Evolutionary conservation across 2,797 vertebrate genomes (phyloP).

Genomic region (Trichosurus vulpecula): DNA sequence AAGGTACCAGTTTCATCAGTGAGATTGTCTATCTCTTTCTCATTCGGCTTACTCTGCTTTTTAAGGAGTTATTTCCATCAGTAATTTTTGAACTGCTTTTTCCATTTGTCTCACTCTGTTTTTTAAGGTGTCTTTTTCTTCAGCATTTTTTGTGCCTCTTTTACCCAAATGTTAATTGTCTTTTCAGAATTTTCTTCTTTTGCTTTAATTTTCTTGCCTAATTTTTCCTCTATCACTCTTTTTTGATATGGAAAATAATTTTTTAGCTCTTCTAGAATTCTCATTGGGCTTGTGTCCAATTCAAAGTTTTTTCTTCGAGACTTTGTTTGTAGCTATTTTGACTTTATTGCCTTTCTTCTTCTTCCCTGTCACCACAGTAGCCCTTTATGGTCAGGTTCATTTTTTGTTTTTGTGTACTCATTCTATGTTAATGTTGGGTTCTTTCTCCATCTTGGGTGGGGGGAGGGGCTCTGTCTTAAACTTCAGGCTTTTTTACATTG

Average conservation of each 20-base stretch:
- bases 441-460: not conserved
- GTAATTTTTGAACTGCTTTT: not conserved
- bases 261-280: not conserved
- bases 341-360: not conserved
- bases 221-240: not conserved
- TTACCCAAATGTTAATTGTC: not conserved
- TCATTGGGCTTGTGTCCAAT: not conserved
- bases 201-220: not conserved
- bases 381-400: not conserved
- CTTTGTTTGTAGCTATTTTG: not conserved
- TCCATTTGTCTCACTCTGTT: not conserved
- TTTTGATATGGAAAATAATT: not conserved
- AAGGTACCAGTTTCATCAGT: too few relatives aligned
- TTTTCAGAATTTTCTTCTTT: not conserved
- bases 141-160: not conserved
- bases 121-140: not conserved
- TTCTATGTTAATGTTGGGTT: not conserved
- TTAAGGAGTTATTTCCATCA: not conserved
- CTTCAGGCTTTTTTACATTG: not conserved
- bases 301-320: not conserved
- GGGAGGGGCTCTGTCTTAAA: not conserved
- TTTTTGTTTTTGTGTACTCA: not conserved
- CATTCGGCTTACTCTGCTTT: not conserved
- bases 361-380: not conserved
- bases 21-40: too few relatives aligned